These are phyloP conservation scores for Numida meleagris DNA, from an alignment of 2,113 vertebrate genomes.

Conservation along the genomic window DNA sequence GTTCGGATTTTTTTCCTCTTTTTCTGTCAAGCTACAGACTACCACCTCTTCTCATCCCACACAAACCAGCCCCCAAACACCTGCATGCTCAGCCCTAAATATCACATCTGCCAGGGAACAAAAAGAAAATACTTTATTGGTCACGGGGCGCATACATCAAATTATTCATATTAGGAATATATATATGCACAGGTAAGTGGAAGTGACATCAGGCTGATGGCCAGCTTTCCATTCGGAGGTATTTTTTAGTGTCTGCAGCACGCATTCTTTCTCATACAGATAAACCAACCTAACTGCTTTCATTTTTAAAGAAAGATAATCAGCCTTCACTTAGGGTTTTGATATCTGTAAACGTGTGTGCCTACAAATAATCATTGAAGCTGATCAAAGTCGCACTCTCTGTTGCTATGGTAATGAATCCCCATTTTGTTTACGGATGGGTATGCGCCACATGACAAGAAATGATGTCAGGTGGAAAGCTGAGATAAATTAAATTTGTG, in stretches of 20 bases:
- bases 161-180: not conserved
- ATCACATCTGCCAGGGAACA: conserved; percentile 68
- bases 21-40: conserved; percentile 79
- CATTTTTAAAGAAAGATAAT: conserved; percentile 58
- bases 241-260: not conserved
- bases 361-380: conserved; percentile 81
- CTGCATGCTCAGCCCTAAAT: conserved; percentile 71
- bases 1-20: conserved; percentile 67
- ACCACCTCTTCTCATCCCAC: conserved; percentile 74
- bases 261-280: not conserved
- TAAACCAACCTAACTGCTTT: conserved; percentile 33
- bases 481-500: conserved; percentile 78
- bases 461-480: conserved; percentile 75
- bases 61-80: conserved; percentile 73
- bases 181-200: not conserved
- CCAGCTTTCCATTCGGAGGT: not conserved
- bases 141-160: not conserved
- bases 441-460: conserved; percentile 76
- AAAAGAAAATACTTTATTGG: conserved; percentile 39
- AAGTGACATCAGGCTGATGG: not conserved
- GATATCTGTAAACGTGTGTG: conserved; percentile 74
- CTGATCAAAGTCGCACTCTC: conserved; percentile 80
- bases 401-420: conserved; percentile 78
- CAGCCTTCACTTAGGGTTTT: conserved; percentile 70
- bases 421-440: conserved; percentile 79